These are phyloP conservation scores for Eristalis tenax DNA, from an alignment of 2,888 invertebrate genomes.

Conservation along the genomic window DNA sequence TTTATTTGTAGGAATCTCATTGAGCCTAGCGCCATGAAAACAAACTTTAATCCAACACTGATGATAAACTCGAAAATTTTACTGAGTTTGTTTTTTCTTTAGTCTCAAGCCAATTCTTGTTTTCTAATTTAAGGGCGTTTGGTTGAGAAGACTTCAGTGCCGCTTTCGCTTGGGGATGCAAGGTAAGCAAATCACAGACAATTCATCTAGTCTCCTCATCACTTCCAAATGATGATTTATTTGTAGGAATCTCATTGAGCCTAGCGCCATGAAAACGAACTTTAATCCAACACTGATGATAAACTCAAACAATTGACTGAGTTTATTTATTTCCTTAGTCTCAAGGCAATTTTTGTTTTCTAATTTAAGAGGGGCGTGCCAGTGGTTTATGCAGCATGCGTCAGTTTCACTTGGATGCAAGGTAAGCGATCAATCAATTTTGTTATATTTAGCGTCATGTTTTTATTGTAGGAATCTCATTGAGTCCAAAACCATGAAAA, in stretches of 20 bases:
- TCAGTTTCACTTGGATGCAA: background rate
- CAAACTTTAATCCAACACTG: conserved; percentile 72
- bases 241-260: conserved; percentile 78
- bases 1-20: conserved; percentile 76
- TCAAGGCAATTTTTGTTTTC: background rate
- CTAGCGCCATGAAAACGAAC: conserved; percentile 75
- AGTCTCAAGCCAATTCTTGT: background rate
- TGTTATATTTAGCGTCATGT: conserved; percentile 46
- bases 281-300: conserved; percentile 72
- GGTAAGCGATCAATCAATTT: conserved; percentile 23
- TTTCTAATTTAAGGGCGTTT: background rate
- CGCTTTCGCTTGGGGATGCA: background rate
- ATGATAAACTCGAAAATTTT: conserved; percentile 16
- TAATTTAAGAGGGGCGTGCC: background rate
- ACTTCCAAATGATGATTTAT: conserved; percentile 54
- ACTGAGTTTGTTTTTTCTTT: background rate
- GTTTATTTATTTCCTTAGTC: background rate
- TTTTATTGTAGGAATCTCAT: conserved; percentile 73
- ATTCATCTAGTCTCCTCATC: background rate
- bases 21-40: conserved; percentile 77
- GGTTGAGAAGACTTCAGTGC: background rate
- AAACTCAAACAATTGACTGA: background rate
- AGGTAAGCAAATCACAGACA: conserved; percentile 11
- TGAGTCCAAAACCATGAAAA: conserved; percentile 72
- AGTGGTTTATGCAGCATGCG: too few relatives aligned